Conservation (phyloP, 2,797 vertebrate genomes). For the Muscicapa comitata region DNA sequence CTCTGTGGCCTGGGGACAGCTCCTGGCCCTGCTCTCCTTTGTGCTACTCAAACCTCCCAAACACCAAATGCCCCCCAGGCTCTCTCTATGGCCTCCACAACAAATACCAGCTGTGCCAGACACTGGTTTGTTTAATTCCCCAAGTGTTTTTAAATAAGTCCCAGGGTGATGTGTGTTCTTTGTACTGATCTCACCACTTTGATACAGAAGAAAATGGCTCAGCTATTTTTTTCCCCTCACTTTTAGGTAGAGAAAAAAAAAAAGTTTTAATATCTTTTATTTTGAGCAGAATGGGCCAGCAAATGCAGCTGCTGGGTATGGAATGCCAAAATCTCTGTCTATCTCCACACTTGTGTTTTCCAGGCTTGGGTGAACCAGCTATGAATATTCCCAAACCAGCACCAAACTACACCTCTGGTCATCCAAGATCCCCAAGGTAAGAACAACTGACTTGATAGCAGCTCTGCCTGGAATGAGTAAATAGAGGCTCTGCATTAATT, state of each 20-base stretch:
- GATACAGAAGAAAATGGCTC: neutral
- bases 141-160: neutral
- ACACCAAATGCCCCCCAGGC: neutral
- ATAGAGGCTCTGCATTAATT: neutral
- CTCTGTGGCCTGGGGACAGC: neutral
- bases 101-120: neutral
- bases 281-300: neutral
- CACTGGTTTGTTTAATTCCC: neutral
- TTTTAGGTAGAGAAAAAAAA: neutral
- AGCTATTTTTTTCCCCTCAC: rapidly evolving
- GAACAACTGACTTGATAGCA: neutral
- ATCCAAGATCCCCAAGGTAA: neutral
- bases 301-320: neutral
- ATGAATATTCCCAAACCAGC: neutral
- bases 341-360: neutral
- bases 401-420: neutral
- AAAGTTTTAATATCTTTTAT: neutral
- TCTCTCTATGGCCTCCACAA: neutral
- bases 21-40: rapidly evolving
- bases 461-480: neutral
- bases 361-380: neutral
- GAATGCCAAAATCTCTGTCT: neutral
- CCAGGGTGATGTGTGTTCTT: neutral
- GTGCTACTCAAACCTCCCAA: neutral
- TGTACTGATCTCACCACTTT: neutral